These are phyloP conservation scores for Brassicogethes aeneus DNA, from an alignment of 2,888 invertebrate genomes.

Conservation along the genomic window DNA sequence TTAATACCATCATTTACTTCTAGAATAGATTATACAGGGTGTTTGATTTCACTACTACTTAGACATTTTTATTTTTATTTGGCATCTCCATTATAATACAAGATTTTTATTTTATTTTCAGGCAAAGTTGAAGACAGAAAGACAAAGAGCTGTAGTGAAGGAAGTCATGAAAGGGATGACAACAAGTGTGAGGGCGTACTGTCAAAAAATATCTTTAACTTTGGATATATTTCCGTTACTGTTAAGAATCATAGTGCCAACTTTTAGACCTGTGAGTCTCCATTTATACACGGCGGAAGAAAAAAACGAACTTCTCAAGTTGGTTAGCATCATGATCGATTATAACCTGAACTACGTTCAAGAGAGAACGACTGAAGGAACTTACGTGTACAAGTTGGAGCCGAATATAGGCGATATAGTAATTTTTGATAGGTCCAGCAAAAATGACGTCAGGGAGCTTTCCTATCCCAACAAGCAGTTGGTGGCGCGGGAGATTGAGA, in stretches of 20 bases:
- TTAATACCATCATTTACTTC: too few relatives aligned
- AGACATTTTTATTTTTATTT: too few relatives aligned
- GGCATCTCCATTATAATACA: too few relatives aligned
- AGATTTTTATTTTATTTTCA: too few relatives aligned
- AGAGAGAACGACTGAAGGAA: slow-evolving; percentile 67
- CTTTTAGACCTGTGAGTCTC: slow-evolving; percentile 59
- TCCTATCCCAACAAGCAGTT: slow-evolving; percentile 69
- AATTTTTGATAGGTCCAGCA: slow-evolving; percentile 31
- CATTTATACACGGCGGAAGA: slow-evolving; percentile 69
- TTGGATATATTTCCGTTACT: slow-evolving; percentile 66
- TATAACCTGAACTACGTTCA: slow-evolving; percentile 82
- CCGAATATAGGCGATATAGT: slow-evolving; percentile 69
- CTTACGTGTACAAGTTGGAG: slow-evolving; percentile 62
- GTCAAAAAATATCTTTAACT: slow-evolving; percentile 43
- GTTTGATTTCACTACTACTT: too few relatives aligned
- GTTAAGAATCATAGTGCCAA: slow-evolving; percentile 62
- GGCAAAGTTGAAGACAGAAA: slow-evolving; percentile 45
- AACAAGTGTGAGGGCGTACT: slow-evolving; percentile 43
- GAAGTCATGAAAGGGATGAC: slow-evolving; percentile 57
- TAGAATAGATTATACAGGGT: too few relatives aligned
- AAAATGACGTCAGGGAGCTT: slow-evolving; percentile 38
- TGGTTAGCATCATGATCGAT: slow-evolving; percentile 79
- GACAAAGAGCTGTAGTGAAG: slow-evolving; percentile 45
- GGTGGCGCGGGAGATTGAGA: slow-evolving; percentile 72
- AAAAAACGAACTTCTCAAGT: slow-evolving; percentile 55